Conservation (phyloP, 35 echinoderm and acorn worm genomes). For the Heliocidaris erythrogramma region DNA sequence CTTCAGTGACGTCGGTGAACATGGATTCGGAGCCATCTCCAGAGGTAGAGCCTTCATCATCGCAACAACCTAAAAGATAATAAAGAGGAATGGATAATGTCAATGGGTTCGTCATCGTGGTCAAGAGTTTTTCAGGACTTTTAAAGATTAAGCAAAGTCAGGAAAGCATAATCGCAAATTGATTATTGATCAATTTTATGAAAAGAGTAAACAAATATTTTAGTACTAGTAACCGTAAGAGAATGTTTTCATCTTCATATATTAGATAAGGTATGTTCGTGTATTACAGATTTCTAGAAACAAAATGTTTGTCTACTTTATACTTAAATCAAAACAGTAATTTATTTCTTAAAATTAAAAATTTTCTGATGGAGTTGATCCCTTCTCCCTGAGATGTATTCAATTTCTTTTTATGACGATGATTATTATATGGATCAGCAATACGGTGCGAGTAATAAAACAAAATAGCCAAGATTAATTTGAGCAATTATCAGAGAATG, state of each 20-base stretch:
- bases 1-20: conserved; percentile 36
- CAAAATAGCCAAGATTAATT: no score
- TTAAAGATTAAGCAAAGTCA: not conserved
- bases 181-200: no score
- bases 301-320: no score
- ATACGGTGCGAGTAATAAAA: not conserved
- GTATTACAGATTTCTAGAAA: no score
- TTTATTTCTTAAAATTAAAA: no score
- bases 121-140: not conserved
- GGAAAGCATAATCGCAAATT: not conserved
- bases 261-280: no score
- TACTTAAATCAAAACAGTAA: no score
- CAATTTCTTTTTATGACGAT: not conserved
- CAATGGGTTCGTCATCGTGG: not conserved
- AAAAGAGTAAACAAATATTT: no score
- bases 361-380: no score
- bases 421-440: not conserved
- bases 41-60: not conserved
- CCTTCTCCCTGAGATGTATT: not conserved
- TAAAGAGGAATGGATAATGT: not conserved
- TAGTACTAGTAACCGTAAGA: no score
- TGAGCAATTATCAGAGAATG: no score
- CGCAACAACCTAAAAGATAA: not conserved
- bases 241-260: no score
- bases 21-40: conserved; percentile 27